Evolutionary conservation across 2,888 invertebrate genomes (phyloP).

Genomic region (Ornithoptera alexandrae): DNA sequence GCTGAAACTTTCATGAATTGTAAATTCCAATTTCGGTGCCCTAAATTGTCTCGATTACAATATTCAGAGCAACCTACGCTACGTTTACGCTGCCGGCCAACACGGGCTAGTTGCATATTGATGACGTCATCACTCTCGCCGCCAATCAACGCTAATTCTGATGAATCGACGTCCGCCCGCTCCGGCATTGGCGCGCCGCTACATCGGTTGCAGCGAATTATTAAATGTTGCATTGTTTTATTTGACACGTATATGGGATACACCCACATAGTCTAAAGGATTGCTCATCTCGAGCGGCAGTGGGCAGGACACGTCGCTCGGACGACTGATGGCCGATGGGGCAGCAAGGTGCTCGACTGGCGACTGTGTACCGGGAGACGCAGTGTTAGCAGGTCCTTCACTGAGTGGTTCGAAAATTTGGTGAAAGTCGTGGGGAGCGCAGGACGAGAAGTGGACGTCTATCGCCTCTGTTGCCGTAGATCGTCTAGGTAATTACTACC

Average conservation of each 20-base stretch:
- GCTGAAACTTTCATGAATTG: conserved; percentile 29
- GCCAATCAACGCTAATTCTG: conserved; percentile 70
- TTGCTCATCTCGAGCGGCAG: too few species aligned
- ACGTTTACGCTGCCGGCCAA: conserved; percentile 26
- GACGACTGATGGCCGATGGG: too few species aligned
- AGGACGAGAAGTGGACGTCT: too few species aligned
- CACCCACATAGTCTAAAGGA: neutral
- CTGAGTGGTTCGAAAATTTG: too few species aligned
- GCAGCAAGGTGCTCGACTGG: too few species aligned
- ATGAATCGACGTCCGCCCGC: conserved; percentile 50
- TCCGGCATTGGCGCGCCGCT: conserved; percentile 7
- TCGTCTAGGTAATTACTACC: too few species aligned
- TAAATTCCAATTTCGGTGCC: conserved; percentile 29
- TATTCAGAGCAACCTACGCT: conserved; percentile 25
- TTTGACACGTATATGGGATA: conserved; percentile 12
- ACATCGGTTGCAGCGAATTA: conserved; percentile 18
- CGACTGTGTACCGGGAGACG: neutral
- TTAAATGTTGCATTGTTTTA: conserved; percentile 25
- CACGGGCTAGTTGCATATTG: conserved; percentile 50
- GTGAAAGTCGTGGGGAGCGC: too few species aligned
- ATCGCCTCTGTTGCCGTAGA: too few species aligned
- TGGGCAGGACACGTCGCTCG: too few species aligned
- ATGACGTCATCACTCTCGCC: conserved; percentile 68
- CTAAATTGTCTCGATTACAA: conserved; percentile 31
- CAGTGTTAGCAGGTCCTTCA: neutral